phyloP scores from a whole-genome alignment of 2,113 vertebrate species.

The Antigone vipio region DNA sequence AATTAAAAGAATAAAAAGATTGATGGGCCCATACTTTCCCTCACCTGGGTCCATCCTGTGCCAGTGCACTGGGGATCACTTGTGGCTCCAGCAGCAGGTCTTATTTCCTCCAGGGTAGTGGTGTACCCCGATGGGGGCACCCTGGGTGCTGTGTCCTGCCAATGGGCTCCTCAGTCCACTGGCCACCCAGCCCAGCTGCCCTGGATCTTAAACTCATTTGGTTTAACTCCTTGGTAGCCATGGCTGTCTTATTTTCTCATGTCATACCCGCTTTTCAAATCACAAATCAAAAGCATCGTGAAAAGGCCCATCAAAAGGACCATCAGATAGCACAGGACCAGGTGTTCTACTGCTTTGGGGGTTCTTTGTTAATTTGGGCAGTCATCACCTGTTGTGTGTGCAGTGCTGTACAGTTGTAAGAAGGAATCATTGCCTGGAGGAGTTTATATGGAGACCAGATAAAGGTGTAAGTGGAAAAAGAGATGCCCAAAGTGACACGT shows the following conservation, averaged over 20 bases:
- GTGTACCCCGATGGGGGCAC: background rate
- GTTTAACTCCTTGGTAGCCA: background rate
- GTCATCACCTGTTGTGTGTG: background rate
- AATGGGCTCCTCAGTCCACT: accelerated
- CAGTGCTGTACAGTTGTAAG: background rate
- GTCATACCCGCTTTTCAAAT: background rate
- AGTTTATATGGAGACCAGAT: background rate
- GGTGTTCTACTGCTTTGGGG: background rate
- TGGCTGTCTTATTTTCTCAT: background rate
- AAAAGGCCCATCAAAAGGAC: background rate
- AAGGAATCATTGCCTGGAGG: background rate
- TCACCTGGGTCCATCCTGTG: background rate
- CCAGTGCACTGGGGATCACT: background rate
- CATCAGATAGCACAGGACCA: background rate
- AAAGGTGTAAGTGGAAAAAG: background rate
- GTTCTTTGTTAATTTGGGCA: background rate
- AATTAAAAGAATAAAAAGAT: background rate
- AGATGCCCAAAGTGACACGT: background rate
- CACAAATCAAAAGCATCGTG: background rate
- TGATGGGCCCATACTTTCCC: background rate
- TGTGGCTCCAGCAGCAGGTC: background rate
- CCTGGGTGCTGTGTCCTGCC: too few species aligned
- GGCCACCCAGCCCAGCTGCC: background rate
- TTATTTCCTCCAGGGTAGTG: background rate
- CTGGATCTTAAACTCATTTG: background rate